A percentile compares a stretch with the other conserved stretches of the same genome.
Evolutionary conservation across 2,888 invertebrate genomes (phyloP).

Genomic region (Unio pictorum): DNA sequence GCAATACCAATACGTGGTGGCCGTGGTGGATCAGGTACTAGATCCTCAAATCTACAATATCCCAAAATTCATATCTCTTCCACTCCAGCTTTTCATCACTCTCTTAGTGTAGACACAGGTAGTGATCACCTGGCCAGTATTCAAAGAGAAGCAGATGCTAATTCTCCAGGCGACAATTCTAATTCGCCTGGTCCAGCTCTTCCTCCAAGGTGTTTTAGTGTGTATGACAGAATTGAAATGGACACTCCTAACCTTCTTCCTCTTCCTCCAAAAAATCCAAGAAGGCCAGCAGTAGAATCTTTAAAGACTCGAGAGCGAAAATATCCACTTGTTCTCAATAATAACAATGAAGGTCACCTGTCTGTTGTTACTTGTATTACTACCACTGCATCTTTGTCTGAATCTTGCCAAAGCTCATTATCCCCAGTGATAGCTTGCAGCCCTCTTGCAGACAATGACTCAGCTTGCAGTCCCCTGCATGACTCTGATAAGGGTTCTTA

Average conservation of each 20-base stretch:
- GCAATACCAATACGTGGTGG: slow-evolving; percentile 61
- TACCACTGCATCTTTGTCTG: slow-evolving; percentile 23
- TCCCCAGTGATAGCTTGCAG: slow-evolving; percentile 1
- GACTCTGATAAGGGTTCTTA: slow-evolving; percentile 38
- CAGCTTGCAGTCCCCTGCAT: slow-evolving; percentile 23
- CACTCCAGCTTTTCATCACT: slow-evolving; percentile 37
- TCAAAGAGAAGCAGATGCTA: slow-evolving; percentile 13
- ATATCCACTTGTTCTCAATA: slow-evolving; percentile 79
- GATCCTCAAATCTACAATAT: slow-evolving; percentile 38
- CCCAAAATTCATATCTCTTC: slow-evolving; percentile 41
- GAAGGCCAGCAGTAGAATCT: slow-evolving; percentile 75
- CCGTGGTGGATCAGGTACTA: slow-evolving; percentile 58
- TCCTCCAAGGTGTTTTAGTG: slow-evolving; percentile 54
- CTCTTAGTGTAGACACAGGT: slow-evolving; percentile 46
- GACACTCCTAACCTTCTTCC: slow-evolving; percentile 77
- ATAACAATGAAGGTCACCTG: slow-evolving; percentile 18
- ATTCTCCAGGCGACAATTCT: slow-evolving; percentile 6
- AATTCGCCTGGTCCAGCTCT: slow-evolving; percentile 37
- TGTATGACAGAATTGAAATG: slow-evolving; percentile 29
- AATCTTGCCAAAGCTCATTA: slow-evolving; percentile 1
- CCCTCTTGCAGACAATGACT: slow-evolving; percentile 14
- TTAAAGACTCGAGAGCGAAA: slow-evolving; percentile 83
- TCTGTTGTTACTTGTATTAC: slow-evolving; percentile 28
- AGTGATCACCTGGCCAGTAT: slow-evolving; percentile 20
- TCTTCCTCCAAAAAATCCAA: slow-evolving; percentile 83